Conservation (phyloP, 2,797 vertebrate genomes). For the Australoheros facetus region DNA sequence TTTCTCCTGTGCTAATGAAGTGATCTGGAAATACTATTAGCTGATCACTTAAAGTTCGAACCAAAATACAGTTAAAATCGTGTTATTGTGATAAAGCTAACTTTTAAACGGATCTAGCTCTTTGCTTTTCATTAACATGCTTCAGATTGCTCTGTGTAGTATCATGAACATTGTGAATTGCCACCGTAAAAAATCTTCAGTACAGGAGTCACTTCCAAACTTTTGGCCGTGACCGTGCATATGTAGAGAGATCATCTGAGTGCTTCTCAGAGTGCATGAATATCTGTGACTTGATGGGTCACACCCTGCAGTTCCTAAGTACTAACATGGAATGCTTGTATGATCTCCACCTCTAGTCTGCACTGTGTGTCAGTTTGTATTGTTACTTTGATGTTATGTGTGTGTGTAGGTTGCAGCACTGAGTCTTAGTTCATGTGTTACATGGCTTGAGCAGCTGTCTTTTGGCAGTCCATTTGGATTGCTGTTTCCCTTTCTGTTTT, state of each 20-base stretch:
- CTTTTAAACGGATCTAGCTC: neutral
- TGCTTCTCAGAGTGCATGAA: neutral
- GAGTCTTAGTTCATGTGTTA: too few species aligned
- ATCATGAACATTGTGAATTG: neutral
- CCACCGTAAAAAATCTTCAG: neutral
- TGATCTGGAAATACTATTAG: neutral
- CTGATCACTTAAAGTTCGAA: neutral
- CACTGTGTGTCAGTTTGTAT: too few species aligned
- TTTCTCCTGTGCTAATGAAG: neutral
- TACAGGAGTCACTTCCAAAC: neutral
- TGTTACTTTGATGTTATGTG: too few species aligned
- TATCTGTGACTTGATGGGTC: neutral
- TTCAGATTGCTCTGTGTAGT: neutral
- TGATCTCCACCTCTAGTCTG: neutral
- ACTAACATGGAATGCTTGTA: neutral
- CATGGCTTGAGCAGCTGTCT: too few species aligned
- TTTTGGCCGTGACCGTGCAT: neutral
- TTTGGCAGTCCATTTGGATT: too few species aligned
- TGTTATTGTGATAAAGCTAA: neutral
- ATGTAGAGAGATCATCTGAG: too few species aligned
- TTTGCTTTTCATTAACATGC: neutral
- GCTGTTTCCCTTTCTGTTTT: too few species aligned
- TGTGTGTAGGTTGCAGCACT: too few species aligned
- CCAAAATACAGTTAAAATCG: neutral
- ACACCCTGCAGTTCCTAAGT: fast-evolving